Base-by-base conservation (phyloP, 2,888 invertebrate species). In the Cistogaster globosa region DNA sequence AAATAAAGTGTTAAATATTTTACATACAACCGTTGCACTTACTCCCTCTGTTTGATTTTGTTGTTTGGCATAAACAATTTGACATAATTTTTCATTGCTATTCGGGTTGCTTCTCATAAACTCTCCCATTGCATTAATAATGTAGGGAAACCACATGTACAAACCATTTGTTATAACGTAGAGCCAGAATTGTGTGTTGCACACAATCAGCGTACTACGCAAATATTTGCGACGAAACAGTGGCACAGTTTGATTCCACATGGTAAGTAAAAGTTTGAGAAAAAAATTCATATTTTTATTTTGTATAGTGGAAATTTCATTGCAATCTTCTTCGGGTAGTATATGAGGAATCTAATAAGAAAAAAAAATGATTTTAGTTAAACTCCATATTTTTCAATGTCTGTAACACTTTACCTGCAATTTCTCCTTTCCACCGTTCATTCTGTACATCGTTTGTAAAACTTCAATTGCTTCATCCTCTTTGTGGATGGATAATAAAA, bases 71-170 rank as follows among this genome's bases (percentile, higher is more conserved):
- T 89, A 87, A 14, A 91, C 86, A 38, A 90, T 89, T 45, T 90
- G 83, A 80, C 92, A 92, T 12, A 91, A 88, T 22, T 87, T 83
- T 9, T 85, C 87, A 14, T 86, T 74, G 18, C 87, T 79, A 20
- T 87, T 88, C 1, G 90, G 90, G 83, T 90, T 87, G 14, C 86
- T 78, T 4, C 87, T 82, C 82, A 89, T 88, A 74, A 88, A 92
- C 36, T 89, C 88, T 0, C 89, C 89, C 84, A 91, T 88, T 38
- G 89, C 89, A 82, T 91, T 91, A 48, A 91, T 88, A 18, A 92
- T 91, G 45, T 91, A 90, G 0, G 92, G 91, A 65, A 92, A 90
- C 90, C 91, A 92, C 89, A 92, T 90, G 76, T 91, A 90, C 80
- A 92, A 86, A 0, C 91, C 90, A 83, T 90, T 89, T 0, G 89